A percentile compares a stretch with the other conserved stretches of the same genome.
These are phyloP conservation scores for Pyralis farinalis DNA, from an alignment of 2,888 invertebrate species.

Conservation along the genomic window DNA sequence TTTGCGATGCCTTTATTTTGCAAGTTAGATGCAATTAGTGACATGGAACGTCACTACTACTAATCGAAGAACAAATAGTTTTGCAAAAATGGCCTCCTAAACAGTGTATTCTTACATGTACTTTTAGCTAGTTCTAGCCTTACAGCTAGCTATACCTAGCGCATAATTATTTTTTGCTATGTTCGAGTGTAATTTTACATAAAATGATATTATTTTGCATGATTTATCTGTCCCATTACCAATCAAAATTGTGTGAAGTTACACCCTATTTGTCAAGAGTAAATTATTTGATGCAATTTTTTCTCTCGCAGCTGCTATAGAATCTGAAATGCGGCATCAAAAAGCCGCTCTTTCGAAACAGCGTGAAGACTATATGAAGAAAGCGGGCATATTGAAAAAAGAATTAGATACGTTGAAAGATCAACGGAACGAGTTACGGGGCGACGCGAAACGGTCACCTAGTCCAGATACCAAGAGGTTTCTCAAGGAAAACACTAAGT, in stretches of 20 bases:
- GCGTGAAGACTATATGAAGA: conserved; percentile 90
- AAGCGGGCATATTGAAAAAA: conserved; percentile 86
- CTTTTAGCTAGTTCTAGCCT: neutral
- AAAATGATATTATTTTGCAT: conserved; percentile 8
- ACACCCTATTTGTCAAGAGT: conserved; percentile 21
- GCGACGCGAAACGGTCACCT: conserved; percentile 84
- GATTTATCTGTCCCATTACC: neutral
- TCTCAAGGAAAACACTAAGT: conserved; percentile 90
- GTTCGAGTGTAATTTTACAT: conserved; percentile 16
- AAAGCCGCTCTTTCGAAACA: conserved; percentile 90
- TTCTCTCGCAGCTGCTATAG: conserved; percentile 82
- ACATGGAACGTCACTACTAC: neutral
- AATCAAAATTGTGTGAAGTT: conserved; percentile 25
- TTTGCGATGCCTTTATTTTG: neutral
- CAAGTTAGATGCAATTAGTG: neutral
- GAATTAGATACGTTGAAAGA: conserved; percentile 89
- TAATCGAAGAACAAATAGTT: neutral
- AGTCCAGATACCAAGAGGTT: conserved; percentile 90
- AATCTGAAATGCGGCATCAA: conserved; percentile 91
- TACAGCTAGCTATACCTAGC: neutral
- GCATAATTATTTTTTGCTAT: conserved; percentile 14
- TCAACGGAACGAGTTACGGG: conserved; percentile 88
- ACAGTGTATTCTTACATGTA: too few relatives aligned
- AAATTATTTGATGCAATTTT: conserved; percentile 23
- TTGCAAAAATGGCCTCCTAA: neutral